Evolutionary conservation across 2,888 invertebrate species (phyloP).

Genomic region (Pseudococcus jackbeardsleyi): DNA sequence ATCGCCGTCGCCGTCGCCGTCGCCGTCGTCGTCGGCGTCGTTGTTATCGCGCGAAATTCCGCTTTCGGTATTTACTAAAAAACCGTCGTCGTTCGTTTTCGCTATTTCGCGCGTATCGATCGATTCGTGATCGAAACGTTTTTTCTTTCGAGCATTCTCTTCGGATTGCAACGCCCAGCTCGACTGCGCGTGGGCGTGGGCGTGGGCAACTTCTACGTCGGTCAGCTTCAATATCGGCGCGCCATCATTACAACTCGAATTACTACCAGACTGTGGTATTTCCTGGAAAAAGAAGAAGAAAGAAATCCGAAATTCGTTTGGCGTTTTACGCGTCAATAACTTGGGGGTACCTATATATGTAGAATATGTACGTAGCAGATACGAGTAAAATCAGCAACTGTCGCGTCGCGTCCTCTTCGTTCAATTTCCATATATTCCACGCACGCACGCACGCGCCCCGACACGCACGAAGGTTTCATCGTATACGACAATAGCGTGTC

Average conservation of each 20-base stretch:
- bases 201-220: background rate
- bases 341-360: too few species aligned
- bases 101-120: background rate
- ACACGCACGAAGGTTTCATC: too few species aligned
- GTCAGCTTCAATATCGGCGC: background rate
- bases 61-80: too few species aligned
- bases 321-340: too few species aligned
- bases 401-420: too few species aligned
- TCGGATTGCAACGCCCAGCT: background rate
- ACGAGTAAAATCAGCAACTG: too few species aligned
- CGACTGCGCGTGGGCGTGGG: background rate
- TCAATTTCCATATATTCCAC: too few species aligned
- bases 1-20: constrained; percentile 68
- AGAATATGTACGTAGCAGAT: too few species aligned
- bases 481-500: too few species aligned
- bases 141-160: background rate
- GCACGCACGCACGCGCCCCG: too few species aligned
- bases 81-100: background rate
- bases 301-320: background rate
- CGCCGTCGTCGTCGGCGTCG: too few species aligned
- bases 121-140: background rate
- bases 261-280: background rate
- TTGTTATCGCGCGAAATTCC: too few species aligned
- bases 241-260: background rate
- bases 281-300: background rate